Percentiles rank a stretch among this genome's conserved stretches.
These are phyloP conservation scores for Cyphomyrus plagiostoma DNA, from an alignment of 2,113 vertebrate species.

Conservation along the genomic window DNA sequence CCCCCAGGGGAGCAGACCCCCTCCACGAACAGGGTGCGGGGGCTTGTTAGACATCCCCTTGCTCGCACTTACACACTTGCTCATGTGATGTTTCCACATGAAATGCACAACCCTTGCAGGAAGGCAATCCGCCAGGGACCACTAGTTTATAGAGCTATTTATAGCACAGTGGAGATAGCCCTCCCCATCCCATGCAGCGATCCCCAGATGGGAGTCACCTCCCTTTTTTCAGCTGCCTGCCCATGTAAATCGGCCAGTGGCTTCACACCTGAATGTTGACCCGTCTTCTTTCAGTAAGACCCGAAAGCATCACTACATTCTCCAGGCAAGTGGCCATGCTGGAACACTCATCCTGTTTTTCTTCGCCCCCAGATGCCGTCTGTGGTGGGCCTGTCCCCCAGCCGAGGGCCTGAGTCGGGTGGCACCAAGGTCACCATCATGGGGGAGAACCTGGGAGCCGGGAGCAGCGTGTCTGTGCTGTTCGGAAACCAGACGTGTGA, in stretches of 20 bases:
- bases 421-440: slow-evolving; percentile 92
- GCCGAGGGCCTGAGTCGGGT: slow-evolving; percentile 86
- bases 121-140: background rate
- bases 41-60: background rate
- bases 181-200: background rate
- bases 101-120: background rate
- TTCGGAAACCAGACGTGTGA: slow-evolving; percentile 95
- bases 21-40: background rate
- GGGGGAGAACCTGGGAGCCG: slow-evolving; percentile 82
- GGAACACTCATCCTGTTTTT: background rate
- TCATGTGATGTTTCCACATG: background rate
- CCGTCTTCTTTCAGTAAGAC: background rate
- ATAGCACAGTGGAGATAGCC: background rate
- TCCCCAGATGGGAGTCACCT: background rate
- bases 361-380: slow-evolving; percentile 67
- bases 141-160: background rate
- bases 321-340: background rate
- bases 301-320: background rate
- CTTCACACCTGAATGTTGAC: background rate
- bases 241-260: background rate
- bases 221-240: background rate
- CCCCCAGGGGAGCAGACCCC: background rate
- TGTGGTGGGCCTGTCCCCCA: slow-evolving; percentile 75
- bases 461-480: slow-evolving; percentile 79
- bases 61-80: background rate